Evolutionary conservation across 2,113 vertebrate species (phyloP).

Genomic region (Tachuris rubrigastra): DNA sequence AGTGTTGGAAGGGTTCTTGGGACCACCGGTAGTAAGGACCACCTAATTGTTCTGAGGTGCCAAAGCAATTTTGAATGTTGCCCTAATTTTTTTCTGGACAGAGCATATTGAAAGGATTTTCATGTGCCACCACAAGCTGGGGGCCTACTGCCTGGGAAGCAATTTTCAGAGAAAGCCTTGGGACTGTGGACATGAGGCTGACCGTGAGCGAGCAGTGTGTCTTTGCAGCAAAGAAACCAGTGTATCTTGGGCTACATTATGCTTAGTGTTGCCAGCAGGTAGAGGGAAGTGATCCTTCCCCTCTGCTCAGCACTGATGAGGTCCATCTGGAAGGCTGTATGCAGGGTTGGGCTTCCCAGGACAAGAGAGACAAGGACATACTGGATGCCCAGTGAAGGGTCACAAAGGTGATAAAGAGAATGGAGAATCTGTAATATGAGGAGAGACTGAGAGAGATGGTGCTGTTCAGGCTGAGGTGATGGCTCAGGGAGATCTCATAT

Average conservation of each 20-base stretch:
- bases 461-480: not conserved
- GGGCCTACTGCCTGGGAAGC: not conserved
- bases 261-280: not conserved
- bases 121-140: not conserved
- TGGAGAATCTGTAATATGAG: not conserved
- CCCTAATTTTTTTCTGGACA: not conserved
- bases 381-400: not conserved
- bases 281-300: not conserved
- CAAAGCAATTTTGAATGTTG: not conserved
- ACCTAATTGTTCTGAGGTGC: not conserved
- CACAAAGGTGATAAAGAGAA: not conserved
- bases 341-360: not conserved
- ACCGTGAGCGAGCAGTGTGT: not conserved
- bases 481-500: not conserved
- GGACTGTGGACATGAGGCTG: not conserved
- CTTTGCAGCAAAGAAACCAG: not conserved
- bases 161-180: not conserved
- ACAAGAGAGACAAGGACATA: not conserved
- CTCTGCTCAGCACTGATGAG: not conserved
- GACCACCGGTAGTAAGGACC: not conserved
- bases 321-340: not conserved
- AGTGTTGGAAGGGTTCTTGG: not conserved
- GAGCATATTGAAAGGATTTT: not conserved
- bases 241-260: accelerated
- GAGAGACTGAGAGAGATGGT: not conserved